Conservation (phyloP, 2,797 vertebrate genomes). For the Ctenochaetus hawaiiensis region DNA sequence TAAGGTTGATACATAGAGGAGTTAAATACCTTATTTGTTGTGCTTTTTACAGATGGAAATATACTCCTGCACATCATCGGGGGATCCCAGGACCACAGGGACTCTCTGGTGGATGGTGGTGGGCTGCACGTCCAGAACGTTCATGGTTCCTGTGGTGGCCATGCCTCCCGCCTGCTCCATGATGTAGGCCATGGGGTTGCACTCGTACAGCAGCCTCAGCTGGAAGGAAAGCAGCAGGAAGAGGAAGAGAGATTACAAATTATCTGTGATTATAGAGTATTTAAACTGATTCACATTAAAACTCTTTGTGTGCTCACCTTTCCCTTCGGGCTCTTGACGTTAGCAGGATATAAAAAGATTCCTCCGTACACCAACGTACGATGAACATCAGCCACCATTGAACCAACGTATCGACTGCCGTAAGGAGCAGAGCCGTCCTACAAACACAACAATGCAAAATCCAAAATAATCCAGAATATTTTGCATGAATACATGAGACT, state of each 20-base stretch:
- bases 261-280: no score
- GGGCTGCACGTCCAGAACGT: constrained; percentile 92
- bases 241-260: no score
- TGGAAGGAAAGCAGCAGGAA: constrained; percentile 55
- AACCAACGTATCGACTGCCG: constrained; percentile 94
- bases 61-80: constrained; percentile 93
- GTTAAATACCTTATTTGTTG: constrained; percentile 71
- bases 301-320: constrained; percentile 85
- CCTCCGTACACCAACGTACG: constrained; percentile 96
- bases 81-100: constrained; percentile 92
- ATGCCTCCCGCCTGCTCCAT: constrained; percentile 94
- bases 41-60: constrained; percentile 90
- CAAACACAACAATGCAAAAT: constrained; percentile 6
- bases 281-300: background rate
- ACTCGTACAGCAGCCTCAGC: constrained; percentile 94
- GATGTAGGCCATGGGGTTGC: constrained; percentile 96
- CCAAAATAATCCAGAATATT: no score
- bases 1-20: background rate
- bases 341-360: constrained; percentile 96
- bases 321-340: constrained; percentile 94
- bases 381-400: constrained; percentile 98
- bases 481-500: background rate
- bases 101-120: constrained; percentile 91
- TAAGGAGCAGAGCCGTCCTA: constrained; percentile 94
- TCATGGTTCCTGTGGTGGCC: constrained; percentile 90